Evolutionary conservation across 2,888 invertebrate genomes (phyloP), one percentile per base, ranked within the genome.

Genomic region (Asteroscopus sphinx): DNA sequence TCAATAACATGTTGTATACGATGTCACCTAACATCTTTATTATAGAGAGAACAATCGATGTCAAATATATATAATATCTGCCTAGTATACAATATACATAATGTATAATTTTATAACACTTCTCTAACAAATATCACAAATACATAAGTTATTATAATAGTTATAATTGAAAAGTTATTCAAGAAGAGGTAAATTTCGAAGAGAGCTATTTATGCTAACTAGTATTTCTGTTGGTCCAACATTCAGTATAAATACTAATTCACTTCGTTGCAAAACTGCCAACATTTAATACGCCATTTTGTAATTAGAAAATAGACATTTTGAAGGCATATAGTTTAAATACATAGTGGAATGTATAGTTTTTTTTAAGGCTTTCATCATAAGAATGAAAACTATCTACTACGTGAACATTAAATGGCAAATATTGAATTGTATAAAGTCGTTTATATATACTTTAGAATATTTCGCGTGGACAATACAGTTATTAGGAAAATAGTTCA

Each of bases 311-410:
- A 90, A 89, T 89, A 90, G 83, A 85, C 80, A 83, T 82, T 86
- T 87, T 69, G 75, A 91, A 91, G 89, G 89, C 89, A 87, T 79
- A 83, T 80, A 82, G 72, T 76, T 80, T 88, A 91, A 92, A 92
- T 91, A 92, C 89, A 89, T 45, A 88, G 81, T 93, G 93, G 93
- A 93, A 93, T 93, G 93, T 93, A 90, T 85, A 91, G 85, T 86
- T 80, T 68, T 76, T 80, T 68, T 76, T 85, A 93, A 93, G 92
- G 93, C 92, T 86, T 87, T 85, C 77, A 77, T 93, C 92, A 92
- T 93, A 93, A 93, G 92, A 88, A 83, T 83, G 81, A 88, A 83
- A 82, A 84, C 82, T 79, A 80, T 70, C 76, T 80, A 73, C 60
- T 71, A 71, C 54, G 41, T 67, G 60, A 68, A 69, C 56, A 61